Conservation (phyloP, 2,113 vertebrate species). For the Tangachromis dhanisi region DNA sequence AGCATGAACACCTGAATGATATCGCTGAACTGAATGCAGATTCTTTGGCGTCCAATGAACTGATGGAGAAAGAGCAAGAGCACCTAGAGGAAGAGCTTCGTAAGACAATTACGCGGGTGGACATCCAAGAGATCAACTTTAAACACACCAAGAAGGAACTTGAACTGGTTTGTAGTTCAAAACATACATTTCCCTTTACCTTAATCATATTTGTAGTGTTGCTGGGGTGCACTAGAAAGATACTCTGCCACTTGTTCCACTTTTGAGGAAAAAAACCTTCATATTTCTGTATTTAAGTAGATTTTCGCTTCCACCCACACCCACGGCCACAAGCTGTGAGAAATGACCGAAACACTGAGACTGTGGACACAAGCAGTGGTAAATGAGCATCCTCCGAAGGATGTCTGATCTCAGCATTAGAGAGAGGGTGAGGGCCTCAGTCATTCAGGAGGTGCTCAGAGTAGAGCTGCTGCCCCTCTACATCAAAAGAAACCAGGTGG, state of each 20-base stretch:
- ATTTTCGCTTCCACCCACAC: background rate
- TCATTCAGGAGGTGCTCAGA: background rate
- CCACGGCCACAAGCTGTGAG: background rate
- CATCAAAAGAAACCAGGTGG: background rate
- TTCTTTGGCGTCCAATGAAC: slow-evolving; percentile 55
- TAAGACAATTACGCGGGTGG: slow-evolving; percentile 61
- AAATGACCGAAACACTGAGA: background rate
- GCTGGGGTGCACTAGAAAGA: background rate
- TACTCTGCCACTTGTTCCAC: background rate
- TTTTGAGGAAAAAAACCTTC: background rate
- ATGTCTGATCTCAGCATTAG: background rate
- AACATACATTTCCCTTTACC: background rate
- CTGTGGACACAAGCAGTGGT: background rate
- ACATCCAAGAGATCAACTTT: slow-evolving; percentile 72
- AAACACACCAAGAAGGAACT: slow-evolving; percentile 75
- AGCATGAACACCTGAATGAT: slow-evolving; percentile 88
- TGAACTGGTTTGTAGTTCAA: slow-evolving; percentile 71
- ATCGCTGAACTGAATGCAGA: slow-evolving; percentile 77
- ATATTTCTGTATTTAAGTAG: background rate
- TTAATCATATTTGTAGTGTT: background rate
- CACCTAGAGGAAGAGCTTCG: slow-evolving; percentile 68
- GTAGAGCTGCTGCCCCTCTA: background rate
- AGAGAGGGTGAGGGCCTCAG: background rate
- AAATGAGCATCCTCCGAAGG: background rate
- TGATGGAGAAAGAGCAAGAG: slow-evolving; percentile 75